Evolutionary conservation across 1,140 invertebrate genomes (phyloP), one percentile per base, ranked within the genome.

Genomic region (Drosophila mayri): DNA sequence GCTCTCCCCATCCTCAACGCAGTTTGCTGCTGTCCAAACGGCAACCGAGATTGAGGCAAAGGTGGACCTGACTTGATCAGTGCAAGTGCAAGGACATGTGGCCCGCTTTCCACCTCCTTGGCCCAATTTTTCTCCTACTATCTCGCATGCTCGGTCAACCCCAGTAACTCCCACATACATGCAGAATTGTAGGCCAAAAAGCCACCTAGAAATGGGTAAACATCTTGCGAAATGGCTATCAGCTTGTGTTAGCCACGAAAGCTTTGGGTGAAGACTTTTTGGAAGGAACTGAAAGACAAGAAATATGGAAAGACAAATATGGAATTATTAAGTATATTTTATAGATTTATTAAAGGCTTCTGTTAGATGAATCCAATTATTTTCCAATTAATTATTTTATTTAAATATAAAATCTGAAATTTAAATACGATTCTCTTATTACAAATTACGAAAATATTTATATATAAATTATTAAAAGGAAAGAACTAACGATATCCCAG

Each of bases 41-140:
- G 52, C 52, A 38, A 43, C 71, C 64, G 80, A 78, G 68, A 68
- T 78, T 77, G 76, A 82, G 79, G 59, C 65, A 68, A 49, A 43
- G 70, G 54, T 41, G 37, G 54, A 30, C 67, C 66, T 22, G 67
- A 72, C 66, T 72, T 60, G 70, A 73, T 73, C 70, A 60, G 30
- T 72, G 43, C 54, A 72, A 72, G 67, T 60, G 70, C 52, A 41
- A 71, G 66, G 63, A 54, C 47, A 54, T 18, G 16, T 37, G 47
- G 25, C 66, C 16, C 30, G 14, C 20, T 52, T 20, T 22, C 44
- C n/a, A 3, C 12, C 25, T 8, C 0, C 5, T 35, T 50, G n/a
- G 16, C 16, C 32, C 16, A 3, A 8, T 4, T 37, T 46, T 46
- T 6, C 11, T 30, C 25, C 18, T 30, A 30, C n/a, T n/a, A 18